Base-by-base conservation (phyloP, 2,888 invertebrate species). In the Xestobium rufovillosum region DNA sequence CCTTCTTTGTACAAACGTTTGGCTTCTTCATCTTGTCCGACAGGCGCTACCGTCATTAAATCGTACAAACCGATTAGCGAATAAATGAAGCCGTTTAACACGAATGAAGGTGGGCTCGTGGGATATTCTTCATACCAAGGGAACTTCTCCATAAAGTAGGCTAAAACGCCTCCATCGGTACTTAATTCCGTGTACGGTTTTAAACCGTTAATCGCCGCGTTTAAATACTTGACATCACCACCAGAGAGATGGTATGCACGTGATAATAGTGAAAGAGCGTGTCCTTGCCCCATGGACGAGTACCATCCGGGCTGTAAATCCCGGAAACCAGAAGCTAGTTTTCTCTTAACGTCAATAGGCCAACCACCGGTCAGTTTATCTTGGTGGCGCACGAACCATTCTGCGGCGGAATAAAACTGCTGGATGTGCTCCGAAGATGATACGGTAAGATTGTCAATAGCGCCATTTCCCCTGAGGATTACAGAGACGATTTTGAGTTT, bases 41-140 rank as follows among this genome's bases (percentile, higher is more conserved):
- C 73, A 0, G 83, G 81, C 13, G 86, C 83, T 19, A 85, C 80
- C 31, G 77, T 76, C 63, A 85, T 83, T n/a, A 97, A 70, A 70
- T 98, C 98, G 65, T 95, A 96, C 8, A 98, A 74, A 1, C 97
- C 97, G 39, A 98, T 76, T 4, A 98, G 71, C 0, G 97, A 89
- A 69, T 96, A 98, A 55, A 98, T 92, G 69, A 98, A 98, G 27
- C 98, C 98, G 68, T 98, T 98, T 14, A 98, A 76, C 8, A 98
- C 96, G 68, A 92, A 96, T 0, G 90, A 82, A 3, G 92, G 78
- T 1, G 97, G 97, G 36, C 78, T 80, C 0, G 97, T 97, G 1
- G 98, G 98, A 66, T 98, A 98, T 63, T 98, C 98, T 62, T 98
- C 97, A 62, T 94, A 97, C 96, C 96, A 97, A 36, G 83, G 76